Evolutionary conservation across 2,113 vertebrate genomes (phyloP).

Genomic region (Saguinus midas): DNA sequence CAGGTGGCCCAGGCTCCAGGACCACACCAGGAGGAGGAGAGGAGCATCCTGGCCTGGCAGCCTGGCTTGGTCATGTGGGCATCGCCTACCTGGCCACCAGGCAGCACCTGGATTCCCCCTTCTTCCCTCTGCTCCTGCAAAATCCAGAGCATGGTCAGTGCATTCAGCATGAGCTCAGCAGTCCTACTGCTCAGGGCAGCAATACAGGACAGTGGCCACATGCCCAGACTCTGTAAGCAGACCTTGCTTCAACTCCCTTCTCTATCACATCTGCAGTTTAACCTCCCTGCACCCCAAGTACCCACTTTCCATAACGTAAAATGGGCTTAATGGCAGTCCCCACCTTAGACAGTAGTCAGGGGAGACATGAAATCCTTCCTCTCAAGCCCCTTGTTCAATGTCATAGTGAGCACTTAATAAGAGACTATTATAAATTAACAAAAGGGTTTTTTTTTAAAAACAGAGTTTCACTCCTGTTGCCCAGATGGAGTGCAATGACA

Average conservation of each 20-base stretch:
- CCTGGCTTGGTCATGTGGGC: rapidly evolving
- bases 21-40: neutral
- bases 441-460: neutral
- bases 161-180: neutral
- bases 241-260: neutral
- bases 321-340: neutral
- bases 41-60: neutral
- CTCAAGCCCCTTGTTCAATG: neutral
- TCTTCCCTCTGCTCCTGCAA: neutral
- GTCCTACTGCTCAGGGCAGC: neutral
- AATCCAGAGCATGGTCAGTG: too few relatives aligned
- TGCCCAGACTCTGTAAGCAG: neutral
- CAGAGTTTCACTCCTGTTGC: too few relatives aligned
- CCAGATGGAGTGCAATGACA: too few relatives aligned
- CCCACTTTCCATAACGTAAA: neutral
- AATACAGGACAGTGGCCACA: neutral
- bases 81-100: neutral
- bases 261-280: neutral
- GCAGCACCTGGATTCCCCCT: rapidly evolving
- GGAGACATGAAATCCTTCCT: neutral
- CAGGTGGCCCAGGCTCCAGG: neutral
- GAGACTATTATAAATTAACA: neutral
- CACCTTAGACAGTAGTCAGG: neutral
- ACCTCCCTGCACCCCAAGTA: neutral
- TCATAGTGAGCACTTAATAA: neutral